Evolutionary conservation across 2,888 invertebrate species (phyloP).

Genomic region (Callinectes sapidus): DNA sequence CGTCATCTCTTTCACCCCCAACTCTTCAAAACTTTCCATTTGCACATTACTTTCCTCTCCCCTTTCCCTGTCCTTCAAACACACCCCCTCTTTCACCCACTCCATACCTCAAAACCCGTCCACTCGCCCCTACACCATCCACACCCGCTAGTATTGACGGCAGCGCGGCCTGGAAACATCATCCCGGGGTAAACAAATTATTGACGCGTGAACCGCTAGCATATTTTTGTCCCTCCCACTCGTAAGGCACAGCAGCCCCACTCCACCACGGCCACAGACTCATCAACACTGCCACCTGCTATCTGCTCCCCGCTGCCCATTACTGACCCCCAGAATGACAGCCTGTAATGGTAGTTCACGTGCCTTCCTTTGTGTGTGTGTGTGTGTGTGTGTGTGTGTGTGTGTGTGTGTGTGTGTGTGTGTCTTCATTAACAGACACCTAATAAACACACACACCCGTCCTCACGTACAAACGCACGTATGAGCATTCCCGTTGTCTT

Average conservation of each 20-base stretch:
- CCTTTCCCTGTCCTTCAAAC: not conserved
- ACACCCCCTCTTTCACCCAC: not conserved
- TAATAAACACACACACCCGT: not conserved
- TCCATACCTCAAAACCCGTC: not conserved
- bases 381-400: not conserved
- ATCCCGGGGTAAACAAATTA: not conserved
- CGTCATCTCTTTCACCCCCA: too few relatives aligned
- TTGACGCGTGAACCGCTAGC: not conserved
- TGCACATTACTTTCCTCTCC: not conserved
- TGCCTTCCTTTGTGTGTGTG: not conserved
- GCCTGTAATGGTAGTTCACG: not conserved
- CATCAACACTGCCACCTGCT: not conserved
- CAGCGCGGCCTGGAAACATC: not conserved
- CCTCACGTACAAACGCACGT: not conserved
- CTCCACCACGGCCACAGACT: not conserved
- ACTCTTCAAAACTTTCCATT: not conserved
- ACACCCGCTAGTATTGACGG: not conserved
- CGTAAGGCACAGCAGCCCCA: not conserved
- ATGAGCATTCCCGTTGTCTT: not conserved
- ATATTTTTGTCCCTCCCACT: not conserved
- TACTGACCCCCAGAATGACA: not conserved
- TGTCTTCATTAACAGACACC: not conserved
- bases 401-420: not conserved
- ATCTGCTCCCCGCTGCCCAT: not conserved
- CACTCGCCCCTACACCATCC: not conserved